These are phyloP conservation scores for Melanitta fusca DNA, from an alignment of 2,797 vertebrate genomes.

Conservation along the genomic window DNA sequence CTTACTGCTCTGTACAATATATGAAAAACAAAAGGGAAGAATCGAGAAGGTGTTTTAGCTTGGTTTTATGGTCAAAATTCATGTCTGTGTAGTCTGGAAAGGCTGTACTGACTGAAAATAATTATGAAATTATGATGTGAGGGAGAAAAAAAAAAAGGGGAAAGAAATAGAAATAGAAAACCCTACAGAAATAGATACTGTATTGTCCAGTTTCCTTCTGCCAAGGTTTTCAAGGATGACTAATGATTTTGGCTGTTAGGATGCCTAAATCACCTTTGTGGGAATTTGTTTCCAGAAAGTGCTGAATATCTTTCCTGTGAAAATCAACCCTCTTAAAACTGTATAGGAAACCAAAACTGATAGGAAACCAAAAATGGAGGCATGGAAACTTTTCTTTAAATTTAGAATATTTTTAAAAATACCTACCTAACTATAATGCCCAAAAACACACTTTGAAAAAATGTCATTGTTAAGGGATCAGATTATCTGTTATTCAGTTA, in stretches of 20 bases:
- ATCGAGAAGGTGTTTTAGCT: background rate
- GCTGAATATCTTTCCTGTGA: background rate
- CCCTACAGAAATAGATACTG: background rate
- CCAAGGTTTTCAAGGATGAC: conserved; percentile 37
- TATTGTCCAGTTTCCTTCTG: background rate
- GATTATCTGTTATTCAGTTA: background rate
- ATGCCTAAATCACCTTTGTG: background rate
- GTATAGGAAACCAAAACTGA: background rate
- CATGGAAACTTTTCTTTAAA: background rate
- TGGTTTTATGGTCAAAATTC: background rate
- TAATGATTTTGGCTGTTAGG: conserved; percentile 11
- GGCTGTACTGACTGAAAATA: background rate
- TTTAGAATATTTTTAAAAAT: background rate
- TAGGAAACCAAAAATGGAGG: background rate
- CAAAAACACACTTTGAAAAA: conserved; percentile 12
- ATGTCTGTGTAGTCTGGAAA: background rate
- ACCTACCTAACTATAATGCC: background rate
- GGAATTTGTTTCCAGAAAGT: conserved; percentile 17
- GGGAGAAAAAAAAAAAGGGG: background rate
- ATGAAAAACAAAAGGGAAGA: background rate
- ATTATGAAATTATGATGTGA: conserved; percentile 1
- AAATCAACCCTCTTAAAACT: conserved; percentile 1
- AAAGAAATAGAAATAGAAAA: background rate
- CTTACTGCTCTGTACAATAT: background rate
- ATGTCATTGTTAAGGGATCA: background rate